Evolutionary conservation across 2,797 vertebrate genomes (phyloP), one percentile per base, ranked within the genome.

Genomic region (Tenualosa ilisha): DNA sequence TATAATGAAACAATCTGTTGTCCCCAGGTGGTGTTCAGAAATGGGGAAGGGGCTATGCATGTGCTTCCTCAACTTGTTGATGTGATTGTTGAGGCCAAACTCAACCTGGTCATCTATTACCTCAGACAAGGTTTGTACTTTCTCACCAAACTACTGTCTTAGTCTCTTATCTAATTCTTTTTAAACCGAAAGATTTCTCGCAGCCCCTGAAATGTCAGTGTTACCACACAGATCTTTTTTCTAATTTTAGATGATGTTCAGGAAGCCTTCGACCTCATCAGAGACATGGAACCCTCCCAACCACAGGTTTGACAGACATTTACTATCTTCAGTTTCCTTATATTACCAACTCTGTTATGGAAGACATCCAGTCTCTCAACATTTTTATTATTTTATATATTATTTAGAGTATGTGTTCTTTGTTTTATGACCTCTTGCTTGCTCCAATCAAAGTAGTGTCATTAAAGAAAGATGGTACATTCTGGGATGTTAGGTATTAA

Each of bases 81-180:
- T 89, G 98, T 99, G 91, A 99, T 99, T 93, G 96, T 98, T 7
- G 98, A 99, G 93, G 98, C 98, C 31, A 95, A 97, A 92, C 95
- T 99, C 86, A 99, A 99, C 93, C 94, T 99, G 87, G 98, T 99
- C 90, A 99, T 99, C 93, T 99, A 99, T 92, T 98, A 99, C 91
- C 97, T 99, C 85, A 95, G 96, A 88, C 98, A 99, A 96, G 98
- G 98, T 99, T 90, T 90, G 91, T 9, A n/a, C 8, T 46, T 6
- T 20, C 72, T 75, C 13, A 75, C 68, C 37, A 37, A 40, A 75
- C 68, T 40, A 15, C 31, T 26, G 68, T 75, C 37, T 15, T 3
- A 31, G 31, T 12, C n/a, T 26, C 8, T 63, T 9, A 24, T n/a
- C 20, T n/a, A 26, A 6, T 63, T 7, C 24, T 63, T 26, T 6